phyloP scores from a whole-genome alignment of 2,888 invertebrate species.

The Stenotaenia linearis region DNA sequence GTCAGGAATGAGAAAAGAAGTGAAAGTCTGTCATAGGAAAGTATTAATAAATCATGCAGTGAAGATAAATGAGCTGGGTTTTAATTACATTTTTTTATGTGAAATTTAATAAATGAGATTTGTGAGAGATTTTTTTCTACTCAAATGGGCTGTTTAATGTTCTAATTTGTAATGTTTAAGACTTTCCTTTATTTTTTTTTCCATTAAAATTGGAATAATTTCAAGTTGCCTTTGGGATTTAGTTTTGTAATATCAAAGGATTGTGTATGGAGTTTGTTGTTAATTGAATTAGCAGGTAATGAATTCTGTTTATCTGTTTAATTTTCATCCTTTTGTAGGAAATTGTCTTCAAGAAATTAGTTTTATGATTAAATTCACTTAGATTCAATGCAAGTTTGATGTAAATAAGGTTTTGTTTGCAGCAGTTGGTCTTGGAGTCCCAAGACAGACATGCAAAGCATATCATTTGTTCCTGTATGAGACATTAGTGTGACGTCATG shows the following conservation, averaged over 20 bases:
- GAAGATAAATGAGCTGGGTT: neutral
- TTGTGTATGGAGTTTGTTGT: neutral
- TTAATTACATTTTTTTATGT: slow-evolving; percentile 1
- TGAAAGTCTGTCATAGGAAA: neutral
- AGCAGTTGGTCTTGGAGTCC: neutral
- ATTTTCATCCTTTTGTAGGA: neutral
- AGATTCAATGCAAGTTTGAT: neutral
- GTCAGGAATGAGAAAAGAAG: neutral
- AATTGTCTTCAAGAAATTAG: neutral
- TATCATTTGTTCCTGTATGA: neutral
- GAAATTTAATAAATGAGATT: slow-evolving; percentile 19
- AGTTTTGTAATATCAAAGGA: neutral
- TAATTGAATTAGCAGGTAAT: neutral
- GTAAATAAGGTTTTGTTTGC: too few relatives aligned
- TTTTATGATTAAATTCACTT: neutral
- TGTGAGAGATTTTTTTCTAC: neutral
- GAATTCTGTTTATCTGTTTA: neutral
- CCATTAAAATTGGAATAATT: neutral
- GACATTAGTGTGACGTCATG: neutral
- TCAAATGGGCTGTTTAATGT: neutral
- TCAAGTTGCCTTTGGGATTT: neutral
- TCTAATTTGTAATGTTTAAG: neutral
- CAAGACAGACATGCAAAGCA: neutral
- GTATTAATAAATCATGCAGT: slow-evolving; percentile 9
- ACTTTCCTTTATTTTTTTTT: neutral